phyloP scores from a whole-genome alignment of 1,140 invertebrate genomes.

The Heliconius eleuchia region DNA sequence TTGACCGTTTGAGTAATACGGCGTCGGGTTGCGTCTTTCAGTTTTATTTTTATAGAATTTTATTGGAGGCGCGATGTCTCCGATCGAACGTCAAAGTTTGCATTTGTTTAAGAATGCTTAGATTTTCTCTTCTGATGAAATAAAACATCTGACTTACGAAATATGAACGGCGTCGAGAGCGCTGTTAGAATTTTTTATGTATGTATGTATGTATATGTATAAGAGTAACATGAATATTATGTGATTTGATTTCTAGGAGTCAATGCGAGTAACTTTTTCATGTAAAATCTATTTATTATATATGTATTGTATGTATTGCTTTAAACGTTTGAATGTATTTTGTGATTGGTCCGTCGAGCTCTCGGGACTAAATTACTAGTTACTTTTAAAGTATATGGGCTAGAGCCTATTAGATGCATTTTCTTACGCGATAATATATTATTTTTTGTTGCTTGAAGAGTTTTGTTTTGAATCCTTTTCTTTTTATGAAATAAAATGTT shows the following conservation, averaged over 20 bases:
- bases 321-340: slow-evolving; percentile 57
- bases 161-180: slow-evolving; percentile 43
- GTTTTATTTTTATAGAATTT: slow-evolving; percentile 67
- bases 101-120: slow-evolving; percentile 78
- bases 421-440: slow-evolving; percentile 50
- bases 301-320: slow-evolving; percentile 50
- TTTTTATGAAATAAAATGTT: slow-evolving; percentile 61
- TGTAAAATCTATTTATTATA: slow-evolving; percentile 46
- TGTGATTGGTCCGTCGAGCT: slow-evolving; percentile 31
- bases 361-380: slow-evolving; percentile 35
- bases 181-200: slow-evolving; percentile 45
- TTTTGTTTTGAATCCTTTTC: slow-evolving; percentile 60
- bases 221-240: slow-evolving; percentile 42
- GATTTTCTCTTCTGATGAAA: slow-evolving; percentile 52
- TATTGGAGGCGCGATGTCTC: slow-evolving; percentile 52
- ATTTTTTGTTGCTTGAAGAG: slow-evolving; percentile 60
- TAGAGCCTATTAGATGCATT: slow-evolving; percentile 50
- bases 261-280: slow-evolving; percentile 63
- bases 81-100: slow-evolving; percentile 57
- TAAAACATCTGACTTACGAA: slow-evolving; percentile 47
- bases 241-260: slow-evolving; percentile 63
- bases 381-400: slow-evolving; percentile 40
- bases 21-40: slow-evolving; percentile 70
- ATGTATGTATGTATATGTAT: slow-evolving; percentile 37
- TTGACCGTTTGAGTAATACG: slow-evolving; percentile 28